Percentiles rank a stretch among this genome's conserved stretches.
phyloP scores from a whole-genome alignment of 2,888 invertebrate genomes.

The Melanostoma scalare region DNA sequence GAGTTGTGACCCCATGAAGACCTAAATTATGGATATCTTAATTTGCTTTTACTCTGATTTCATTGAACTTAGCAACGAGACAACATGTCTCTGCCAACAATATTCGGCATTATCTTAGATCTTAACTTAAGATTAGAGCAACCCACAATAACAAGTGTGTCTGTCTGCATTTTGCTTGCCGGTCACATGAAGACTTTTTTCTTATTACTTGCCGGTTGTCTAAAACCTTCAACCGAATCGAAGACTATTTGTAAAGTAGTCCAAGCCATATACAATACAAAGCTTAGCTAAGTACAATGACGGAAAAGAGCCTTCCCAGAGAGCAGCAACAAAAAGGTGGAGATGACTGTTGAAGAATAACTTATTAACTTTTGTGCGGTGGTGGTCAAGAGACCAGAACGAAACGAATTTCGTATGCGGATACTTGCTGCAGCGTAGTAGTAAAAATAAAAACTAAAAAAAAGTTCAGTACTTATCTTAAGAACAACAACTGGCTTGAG shows the following conservation, averaged over 20 bases:
- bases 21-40: too few relatives aligned
- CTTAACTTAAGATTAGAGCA: constrained; percentile 57
- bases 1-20: too few relatives aligned
- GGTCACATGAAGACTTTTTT: neutral
- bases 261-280: constrained; percentile 46
- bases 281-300: constrained; percentile 36
- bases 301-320: constrained; percentile 40
- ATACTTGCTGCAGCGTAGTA: constrained; percentile 64
- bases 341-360: constrained; percentile 74
- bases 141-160: constrained; percentile 64
- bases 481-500: constrained; percentile 61
- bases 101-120: constrained; percentile 59
- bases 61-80: constrained; percentile 52
- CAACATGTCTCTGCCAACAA: constrained; percentile 23
- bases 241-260: constrained; percentile 72
- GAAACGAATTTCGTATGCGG: constrained; percentile 73
- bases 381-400: constrained; percentile 75
- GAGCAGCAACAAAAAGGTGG: constrained; percentile 67
- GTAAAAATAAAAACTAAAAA: constrained; percentile 61
- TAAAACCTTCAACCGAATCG: constrained; percentile 70
- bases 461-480: constrained; percentile 58
- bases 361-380: constrained; percentile 75
- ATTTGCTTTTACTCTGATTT: constrained; percentile 49
- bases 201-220: constrained; percentile 26
- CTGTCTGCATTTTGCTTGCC: constrained; percentile 53